Base-by-base conservation (phyloP, 1,140 invertebrate species). In the Amphibalanus amphitrite region DNA sequence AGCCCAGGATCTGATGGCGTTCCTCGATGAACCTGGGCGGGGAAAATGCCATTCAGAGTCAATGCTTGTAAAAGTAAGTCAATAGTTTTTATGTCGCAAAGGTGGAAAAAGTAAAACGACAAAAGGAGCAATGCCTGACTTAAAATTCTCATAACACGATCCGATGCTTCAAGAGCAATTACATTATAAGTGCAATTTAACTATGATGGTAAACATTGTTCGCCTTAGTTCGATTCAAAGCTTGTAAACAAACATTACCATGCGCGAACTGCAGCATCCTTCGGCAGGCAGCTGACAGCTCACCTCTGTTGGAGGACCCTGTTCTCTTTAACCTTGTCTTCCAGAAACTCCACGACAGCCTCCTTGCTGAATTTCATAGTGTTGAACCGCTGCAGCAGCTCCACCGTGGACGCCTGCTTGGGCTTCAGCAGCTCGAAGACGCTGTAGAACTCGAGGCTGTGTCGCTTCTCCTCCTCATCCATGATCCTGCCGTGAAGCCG, bases 1-100 rank as follows among this genome's bases (percentile, higher is more conserved):
- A 79, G 0, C 91, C 90, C 33, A 85, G 75, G 69, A 78, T 77
- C 29, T 79, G 73, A 70, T 81, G 75, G 26, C 83, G 74, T 69
- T 82, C 78, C 30, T 78, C 74, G 69, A 78, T 75, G 72, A 77
- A 82, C 69, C 83, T 84, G 71, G n/a, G n/a, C n/a, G n/a, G n/a
- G n/a, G n/a, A n/a, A n/a, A n/a, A n/a, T n/a, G n/a, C n/a, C n/a
- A n/a, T n/a, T n/a, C n/a, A 75, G 76, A 76, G 33, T 28, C 0
- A 68, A 29, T 23, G 38, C 40, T 28, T 26, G 59, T 29, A 72
- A 29, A 13, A 23, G 26, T n/a, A 38, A 38, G 17, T 38, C 38
- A 17, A 6, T 17, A 17, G 38, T 6, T 17, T 6, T 17, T 38
- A 38, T 8, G 6, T 38, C 38, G 17, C 17, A 17, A 38, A 17